phyloP scores from a whole-genome alignment of 2,888 invertebrate genomes.

The Brenthis daphne region DNA sequence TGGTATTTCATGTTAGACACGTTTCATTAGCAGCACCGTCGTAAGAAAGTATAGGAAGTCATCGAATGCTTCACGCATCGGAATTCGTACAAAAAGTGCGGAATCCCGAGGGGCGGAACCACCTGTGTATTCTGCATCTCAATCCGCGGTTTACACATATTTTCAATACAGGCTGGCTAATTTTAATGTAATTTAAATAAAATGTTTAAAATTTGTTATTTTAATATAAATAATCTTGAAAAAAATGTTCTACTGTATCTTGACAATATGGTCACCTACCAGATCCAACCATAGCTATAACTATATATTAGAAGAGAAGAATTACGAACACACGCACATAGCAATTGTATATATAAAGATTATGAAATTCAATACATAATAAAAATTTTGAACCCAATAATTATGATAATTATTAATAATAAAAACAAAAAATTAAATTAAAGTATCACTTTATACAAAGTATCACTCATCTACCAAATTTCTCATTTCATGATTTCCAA shows the following conservation, averaged over 20 bases:
- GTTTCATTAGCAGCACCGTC: background rate
- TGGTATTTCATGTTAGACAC: background rate
- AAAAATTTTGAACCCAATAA: too few species aligned
- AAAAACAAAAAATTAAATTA: too few species aligned
- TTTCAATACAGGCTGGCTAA: constrained; percentile 48
- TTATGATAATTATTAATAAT: too few species aligned
- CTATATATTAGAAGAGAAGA: too few species aligned
- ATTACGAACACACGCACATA: too few species aligned
- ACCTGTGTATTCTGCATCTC: constrained; percentile 68
- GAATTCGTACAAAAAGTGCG: constrained; percentile 57
- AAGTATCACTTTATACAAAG: too few species aligned
- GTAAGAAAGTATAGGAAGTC: constrained; percentile 28
- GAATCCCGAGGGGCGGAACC: constrained; percentile 73
- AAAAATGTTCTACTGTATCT: background rate
- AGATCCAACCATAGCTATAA: too few species aligned
- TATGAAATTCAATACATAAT: too few species aligned
- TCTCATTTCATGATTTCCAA: too few species aligned
- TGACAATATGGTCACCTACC: too few species aligned
- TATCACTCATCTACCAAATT: too few species aligned
- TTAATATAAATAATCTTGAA: background rate
- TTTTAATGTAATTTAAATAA: background rate
- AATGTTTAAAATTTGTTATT: background rate
- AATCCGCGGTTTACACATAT: constrained; percentile 42
- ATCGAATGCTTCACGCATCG: constrained; percentile 25
- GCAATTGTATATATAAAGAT: too few species aligned